These are phyloP conservation scores for Drosophila atripex DNA, from an alignment of 2,888 invertebrate genomes.

Conservation along the genomic window DNA sequence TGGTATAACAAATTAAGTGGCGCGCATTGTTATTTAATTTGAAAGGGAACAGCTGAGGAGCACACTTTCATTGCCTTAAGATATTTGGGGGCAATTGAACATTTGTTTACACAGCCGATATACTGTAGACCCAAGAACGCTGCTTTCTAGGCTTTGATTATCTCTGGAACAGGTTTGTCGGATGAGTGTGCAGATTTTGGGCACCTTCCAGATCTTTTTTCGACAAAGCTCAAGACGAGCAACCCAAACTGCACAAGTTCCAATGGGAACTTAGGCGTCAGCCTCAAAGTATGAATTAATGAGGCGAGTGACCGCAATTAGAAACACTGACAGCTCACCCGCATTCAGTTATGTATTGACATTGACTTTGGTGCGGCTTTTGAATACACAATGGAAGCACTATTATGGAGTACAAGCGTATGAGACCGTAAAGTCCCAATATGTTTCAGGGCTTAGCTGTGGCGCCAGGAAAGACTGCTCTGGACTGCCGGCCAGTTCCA, in stretches of 20 bases:
- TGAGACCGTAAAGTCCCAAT: not conserved
- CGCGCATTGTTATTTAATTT: not conserved
- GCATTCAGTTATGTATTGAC: not conserved
- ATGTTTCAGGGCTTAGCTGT: not conserved
- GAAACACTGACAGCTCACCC: not conserved
- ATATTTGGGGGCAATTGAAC: slow-evolving; percentile 17
- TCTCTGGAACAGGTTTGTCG: slow-evolving; percentile 16
- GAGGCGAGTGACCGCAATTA: slow-evolving; percentile 1
- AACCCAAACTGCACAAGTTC: not conserved
- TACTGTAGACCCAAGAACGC: not conserved
- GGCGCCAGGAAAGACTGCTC: too few species aligned
- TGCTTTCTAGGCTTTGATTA: slow-evolving; percentile 6
- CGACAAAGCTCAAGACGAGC: not conserved
- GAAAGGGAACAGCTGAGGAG: slow-evolving; percentile 5
- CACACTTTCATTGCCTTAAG: slow-evolving; percentile 39
- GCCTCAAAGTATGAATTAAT: not conserved
- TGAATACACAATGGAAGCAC: not conserved
- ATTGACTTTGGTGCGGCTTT: not conserved
- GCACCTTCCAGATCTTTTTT: not conserved
- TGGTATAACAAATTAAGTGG: not conserved
- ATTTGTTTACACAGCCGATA: slow-evolving; percentile 11
- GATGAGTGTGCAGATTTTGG: slow-evolving; percentile 18
- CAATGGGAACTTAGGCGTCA: not conserved
- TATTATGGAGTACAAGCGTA: not conserved
- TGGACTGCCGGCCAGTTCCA: too few species aligned